Conservation (phyloP, 2,113 vertebrate species). For the Empidonax traillii region DNA sequence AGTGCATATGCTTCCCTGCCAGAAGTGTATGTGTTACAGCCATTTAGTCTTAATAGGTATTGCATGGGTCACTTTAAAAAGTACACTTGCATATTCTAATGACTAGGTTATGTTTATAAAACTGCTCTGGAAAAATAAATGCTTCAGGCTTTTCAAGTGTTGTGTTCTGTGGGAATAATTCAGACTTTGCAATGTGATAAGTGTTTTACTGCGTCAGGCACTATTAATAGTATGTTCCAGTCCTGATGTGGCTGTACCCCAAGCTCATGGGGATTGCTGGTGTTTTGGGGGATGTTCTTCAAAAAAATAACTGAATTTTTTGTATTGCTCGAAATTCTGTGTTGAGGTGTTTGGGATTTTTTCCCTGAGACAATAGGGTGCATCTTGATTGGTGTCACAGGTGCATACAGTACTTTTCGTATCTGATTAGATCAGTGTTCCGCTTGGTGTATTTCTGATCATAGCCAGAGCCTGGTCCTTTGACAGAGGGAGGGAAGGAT, state of each 20-base stretch:
- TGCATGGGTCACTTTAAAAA: background rate
- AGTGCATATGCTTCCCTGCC: background rate
- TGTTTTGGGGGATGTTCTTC: background rate
- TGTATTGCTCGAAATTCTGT: background rate
- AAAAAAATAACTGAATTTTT: background rate
- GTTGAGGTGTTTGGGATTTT: background rate
- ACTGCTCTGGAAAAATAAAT: constrained; percentile 2
- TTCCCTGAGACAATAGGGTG: fast-evolving
- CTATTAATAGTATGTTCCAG: background rate
- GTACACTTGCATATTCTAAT: background rate
- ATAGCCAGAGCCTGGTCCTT: background rate
- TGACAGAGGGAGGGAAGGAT: background rate
- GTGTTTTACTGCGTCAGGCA: background rate
- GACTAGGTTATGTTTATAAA: constrained; percentile 7
- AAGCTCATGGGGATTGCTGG: background rate
- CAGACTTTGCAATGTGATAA: background rate
- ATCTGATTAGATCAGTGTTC: background rate
- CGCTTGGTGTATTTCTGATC: background rate
- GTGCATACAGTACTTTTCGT: background rate
- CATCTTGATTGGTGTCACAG: background rate
- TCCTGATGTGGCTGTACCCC: background rate
- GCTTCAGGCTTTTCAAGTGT: background rate
- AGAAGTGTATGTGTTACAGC: background rate
- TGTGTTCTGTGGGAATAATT: constrained; percentile 32
- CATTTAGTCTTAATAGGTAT: background rate